Evolutionary conservation across 2,113 vertebrate genomes (phyloP).

Genomic region (Pachycephala philippinensis): DNA sequence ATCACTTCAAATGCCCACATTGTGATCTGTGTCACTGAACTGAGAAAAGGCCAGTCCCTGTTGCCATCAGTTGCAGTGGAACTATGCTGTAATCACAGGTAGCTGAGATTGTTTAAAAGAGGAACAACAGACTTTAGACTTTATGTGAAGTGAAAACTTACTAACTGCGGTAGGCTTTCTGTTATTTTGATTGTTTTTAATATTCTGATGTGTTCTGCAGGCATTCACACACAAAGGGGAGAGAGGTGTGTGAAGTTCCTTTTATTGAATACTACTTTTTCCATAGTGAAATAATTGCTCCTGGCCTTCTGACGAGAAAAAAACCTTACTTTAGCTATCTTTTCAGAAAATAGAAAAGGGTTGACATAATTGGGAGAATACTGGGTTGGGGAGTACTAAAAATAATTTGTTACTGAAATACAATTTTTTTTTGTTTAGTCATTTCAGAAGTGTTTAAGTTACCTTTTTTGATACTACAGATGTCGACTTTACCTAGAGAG

Average conservation of each 20-base stretch:
- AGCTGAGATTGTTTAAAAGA: not conserved
- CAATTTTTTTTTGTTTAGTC: not conserved
- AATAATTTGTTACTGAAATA: not conserved
- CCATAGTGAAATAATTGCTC: not conserved
- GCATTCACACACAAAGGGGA: fast-evolving
- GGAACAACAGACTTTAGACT: not conserved
- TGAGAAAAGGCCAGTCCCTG: not conserved
- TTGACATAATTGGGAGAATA: not conserved
- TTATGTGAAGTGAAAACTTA: not conserved
- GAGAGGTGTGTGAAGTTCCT: not conserved
- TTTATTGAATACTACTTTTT: not conserved
- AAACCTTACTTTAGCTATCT: not conserved
- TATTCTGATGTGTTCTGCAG: not conserved
- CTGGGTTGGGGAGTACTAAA: not conserved
- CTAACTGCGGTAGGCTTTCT: not conserved
- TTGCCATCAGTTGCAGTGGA: not conserved
- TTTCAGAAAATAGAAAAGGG: not conserved
- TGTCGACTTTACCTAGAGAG: not conserved
- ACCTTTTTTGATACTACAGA: not conserved
- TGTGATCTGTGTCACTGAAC: not conserved
- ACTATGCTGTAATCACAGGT: not conserved
- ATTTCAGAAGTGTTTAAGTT: not conserved
- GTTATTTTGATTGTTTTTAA: not conserved
- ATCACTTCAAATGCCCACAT: not conserved
- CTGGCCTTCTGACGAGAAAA: not conserved